Evolutionary conservation across 2,113 vertebrate species (phyloP).

Genomic region (Tupaia tana): DNA sequence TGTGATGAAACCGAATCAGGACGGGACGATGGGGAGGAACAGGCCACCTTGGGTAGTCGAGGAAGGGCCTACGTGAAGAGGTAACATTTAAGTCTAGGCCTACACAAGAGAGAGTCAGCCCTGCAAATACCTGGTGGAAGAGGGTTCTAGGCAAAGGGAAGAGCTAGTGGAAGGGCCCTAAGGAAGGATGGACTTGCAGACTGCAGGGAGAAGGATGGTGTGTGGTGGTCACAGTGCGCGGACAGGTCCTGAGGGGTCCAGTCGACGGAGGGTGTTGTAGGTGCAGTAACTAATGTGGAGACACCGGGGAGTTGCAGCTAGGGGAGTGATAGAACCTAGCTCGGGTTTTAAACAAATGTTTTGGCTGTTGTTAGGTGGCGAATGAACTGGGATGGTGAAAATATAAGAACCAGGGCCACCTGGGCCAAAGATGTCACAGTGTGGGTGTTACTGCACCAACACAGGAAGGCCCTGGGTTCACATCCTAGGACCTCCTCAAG

Average conservation of each 20-base stretch:
- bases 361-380: background rate
- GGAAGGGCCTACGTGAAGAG: background rate
- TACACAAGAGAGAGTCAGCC: background rate
- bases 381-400: background rate
- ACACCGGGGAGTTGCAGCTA: background rate
- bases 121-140: background rate
- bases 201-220: background rate
- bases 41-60: background rate
- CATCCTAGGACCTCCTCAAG: too few relatives aligned
- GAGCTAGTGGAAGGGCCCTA: background rate
- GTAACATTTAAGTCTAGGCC: background rate
- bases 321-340: background rate
- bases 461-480: too few relatives aligned
- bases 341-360: background rate
- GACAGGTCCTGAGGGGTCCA: background rate
- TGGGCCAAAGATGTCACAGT: too few relatives aligned
- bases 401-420: too few relatives aligned
- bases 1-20: background rate
- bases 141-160: background rate
- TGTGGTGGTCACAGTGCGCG: background rate
- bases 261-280: rapidly evolving
- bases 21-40: background rate
- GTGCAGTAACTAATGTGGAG: background rate
- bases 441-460: too few relatives aligned
- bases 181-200: background rate